A percentile compares a stretch with the other conserved stretches of the same genome.
These are phyloP conservation scores for Xenops minutus DNA, from an alignment of 2,797 vertebrate genomes.

Conservation along the genomic window DNA sequence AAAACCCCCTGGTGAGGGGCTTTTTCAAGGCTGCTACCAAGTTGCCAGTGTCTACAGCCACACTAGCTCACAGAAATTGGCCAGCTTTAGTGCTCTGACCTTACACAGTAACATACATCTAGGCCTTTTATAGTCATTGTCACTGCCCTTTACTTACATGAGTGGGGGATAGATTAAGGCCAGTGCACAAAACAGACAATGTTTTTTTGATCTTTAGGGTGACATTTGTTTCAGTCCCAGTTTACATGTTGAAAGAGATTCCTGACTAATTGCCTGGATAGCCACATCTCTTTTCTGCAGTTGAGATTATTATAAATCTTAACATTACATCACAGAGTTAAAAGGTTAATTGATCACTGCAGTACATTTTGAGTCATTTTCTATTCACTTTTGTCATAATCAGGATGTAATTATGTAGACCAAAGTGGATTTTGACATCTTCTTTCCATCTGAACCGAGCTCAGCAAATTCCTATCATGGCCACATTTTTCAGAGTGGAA, in stretches of 20 bases:
- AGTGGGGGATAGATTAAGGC: neutral
- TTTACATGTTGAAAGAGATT: neutral
- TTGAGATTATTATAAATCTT: neutral
- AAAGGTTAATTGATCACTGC: slow-evolving; percentile 45
- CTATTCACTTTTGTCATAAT: slow-evolving; percentile 14
- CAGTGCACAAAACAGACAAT: neutral
- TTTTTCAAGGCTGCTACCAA: neutral
- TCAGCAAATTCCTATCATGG: neutral
- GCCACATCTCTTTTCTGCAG: neutral
- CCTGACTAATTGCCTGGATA: neutral
- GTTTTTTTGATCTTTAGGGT: neutral
- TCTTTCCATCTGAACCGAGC: neutral
- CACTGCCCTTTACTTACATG: neutral
- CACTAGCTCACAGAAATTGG: neutral
- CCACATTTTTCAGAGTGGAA: neutral
- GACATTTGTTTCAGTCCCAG: neutral
- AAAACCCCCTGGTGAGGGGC: neutral
- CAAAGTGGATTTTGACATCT: slow-evolving; percentile 12
- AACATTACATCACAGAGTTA: slow-evolving; percentile 7
- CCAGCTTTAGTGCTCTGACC: neutral
- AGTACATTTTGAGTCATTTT: slow-evolving; percentile 28
- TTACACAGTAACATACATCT: neutral
- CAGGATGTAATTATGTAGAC: neutral
- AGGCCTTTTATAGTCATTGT: neutral
- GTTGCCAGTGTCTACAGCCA: neutral